Percentiles rank a stretch among this genome's conserved stretches.
These are phyloP conservation scores for Cygnus olor DNA, from an alignment of 2,797 vertebrate genomes.

Conservation along the genomic window DNA sequence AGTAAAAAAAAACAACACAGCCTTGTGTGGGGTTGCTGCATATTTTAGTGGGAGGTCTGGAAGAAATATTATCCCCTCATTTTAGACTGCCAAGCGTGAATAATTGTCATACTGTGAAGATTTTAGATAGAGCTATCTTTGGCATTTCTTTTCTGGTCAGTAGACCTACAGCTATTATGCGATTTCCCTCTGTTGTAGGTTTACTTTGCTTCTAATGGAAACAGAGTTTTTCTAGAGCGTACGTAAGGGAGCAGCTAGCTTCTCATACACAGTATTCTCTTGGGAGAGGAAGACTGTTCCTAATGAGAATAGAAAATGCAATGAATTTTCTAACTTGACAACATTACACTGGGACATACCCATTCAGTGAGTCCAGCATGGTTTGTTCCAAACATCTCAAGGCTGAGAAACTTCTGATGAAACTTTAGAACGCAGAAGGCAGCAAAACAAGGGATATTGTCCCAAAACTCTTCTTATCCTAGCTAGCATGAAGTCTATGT, in stretches of 20 bases:
- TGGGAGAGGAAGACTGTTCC: neutral
- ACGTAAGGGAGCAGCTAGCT: neutral
- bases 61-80: neutral
- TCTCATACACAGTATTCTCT: neutral
- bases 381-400: neutral
- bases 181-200: neutral
- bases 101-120: neutral
- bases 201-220: neutral
- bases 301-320: neutral
- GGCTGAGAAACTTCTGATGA: neutral
- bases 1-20: neutral
- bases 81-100: neutral
- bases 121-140: neutral
- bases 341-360: neutral
- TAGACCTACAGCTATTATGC: neutral
- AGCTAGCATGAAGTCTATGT: neutral
- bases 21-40: neutral
- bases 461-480: neutral
- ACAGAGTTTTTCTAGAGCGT: neutral
- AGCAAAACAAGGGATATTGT: neutral
- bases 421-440: neutral
- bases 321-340: neutral
- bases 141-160: neutral
- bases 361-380: neutral
- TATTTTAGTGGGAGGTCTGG: constrained; percentile 14